Evolutionary conservation across 2,888 invertebrate genomes (phyloP).

Genomic region (Corbicula japonica): DNA sequence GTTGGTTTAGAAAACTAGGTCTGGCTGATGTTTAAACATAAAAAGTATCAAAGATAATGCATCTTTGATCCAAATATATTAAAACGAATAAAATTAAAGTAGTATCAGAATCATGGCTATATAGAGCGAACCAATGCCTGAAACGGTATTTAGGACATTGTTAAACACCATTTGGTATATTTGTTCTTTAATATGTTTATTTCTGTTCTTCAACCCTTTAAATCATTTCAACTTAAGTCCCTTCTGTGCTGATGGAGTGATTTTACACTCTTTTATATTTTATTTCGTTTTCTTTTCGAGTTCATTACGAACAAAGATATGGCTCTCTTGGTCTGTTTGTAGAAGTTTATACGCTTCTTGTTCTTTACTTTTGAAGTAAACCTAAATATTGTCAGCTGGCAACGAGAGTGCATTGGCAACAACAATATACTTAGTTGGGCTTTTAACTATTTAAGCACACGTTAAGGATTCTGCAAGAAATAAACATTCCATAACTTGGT

Average conservation of each 20-base stretch:
- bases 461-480: too few relatives aligned
- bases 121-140: not conserved
- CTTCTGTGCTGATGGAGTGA: not conserved
- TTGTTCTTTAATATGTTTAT: not conserved
- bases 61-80: not conserved
- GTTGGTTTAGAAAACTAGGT: not conserved
- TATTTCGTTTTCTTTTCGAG: not conserved
- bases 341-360: too few relatives aligned
- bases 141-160: not conserved
- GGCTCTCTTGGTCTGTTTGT: too few relatives aligned
- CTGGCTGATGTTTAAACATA: conserved; percentile 3
- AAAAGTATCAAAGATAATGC: not conserved
- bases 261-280: conserved; percentile 1
- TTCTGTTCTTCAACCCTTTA: not conserved
- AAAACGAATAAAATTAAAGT: not conserved
- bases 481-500: too few relatives aligned
- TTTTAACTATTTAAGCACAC: too few relatives aligned
- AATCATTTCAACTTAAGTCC: not conserved
- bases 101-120: not conserved
- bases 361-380: too few relatives aligned
- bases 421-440: too few relatives aligned
- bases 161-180: too few relatives aligned
- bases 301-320: not conserved
- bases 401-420: too few relatives aligned
- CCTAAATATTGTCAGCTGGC: too few relatives aligned